Percentiles rank a stretch among this genome's conserved stretches.
Conservation (phyloP, 2,888 invertebrate genomes). For the Pammene aurita region DNA sequence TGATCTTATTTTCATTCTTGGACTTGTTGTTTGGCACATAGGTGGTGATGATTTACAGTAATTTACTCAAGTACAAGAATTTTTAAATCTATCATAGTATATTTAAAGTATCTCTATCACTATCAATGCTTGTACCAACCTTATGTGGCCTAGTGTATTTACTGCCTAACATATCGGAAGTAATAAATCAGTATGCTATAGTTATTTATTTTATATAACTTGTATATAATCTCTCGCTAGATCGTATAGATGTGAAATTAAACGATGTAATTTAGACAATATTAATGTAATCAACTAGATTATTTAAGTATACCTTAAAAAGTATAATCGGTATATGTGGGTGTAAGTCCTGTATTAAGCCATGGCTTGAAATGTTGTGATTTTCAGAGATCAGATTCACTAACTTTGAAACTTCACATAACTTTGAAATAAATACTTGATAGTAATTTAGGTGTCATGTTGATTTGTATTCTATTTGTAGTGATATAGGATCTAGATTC, state of each 20-base stretch:
- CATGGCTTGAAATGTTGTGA: constrained; percentile 43
- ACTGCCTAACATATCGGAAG: constrained; percentile 79
- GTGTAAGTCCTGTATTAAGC: constrained; percentile 43
- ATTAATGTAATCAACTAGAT: constrained; percentile 61
- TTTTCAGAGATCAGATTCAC: constrained; percentile 39
- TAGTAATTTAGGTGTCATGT: constrained; percentile 27
- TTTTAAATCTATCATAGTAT: constrained; percentile 38
- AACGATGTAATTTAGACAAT: constrained; percentile 77
- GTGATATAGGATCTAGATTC: constrained; percentile 28
- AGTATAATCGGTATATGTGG: constrained; percentile 41
- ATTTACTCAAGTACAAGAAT: constrained; percentile 25
- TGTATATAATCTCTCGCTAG: constrained; percentile 72
- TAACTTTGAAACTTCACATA: too few relatives aligned
- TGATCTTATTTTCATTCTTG: constrained; percentile 1
- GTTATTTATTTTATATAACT: constrained; percentile 64
- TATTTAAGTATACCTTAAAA: constrained; percentile 22
- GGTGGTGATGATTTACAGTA: constrained; percentile 8
- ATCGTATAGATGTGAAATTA: constrained; percentile 60
- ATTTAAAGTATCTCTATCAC: constrained; percentile 38
- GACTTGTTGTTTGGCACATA: constrained; percentile 9
- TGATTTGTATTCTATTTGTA: constrained; percentile 30
- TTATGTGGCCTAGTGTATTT: constrained; percentile 70
- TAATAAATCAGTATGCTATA: constrained; percentile 69
- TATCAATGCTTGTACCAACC: constrained; percentile 50
- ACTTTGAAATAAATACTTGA: constrained; percentile 30